Base-by-base conservation (phyloP, 2,888 invertebrate species). In the Agonopterix subpropinquella region DNA sequence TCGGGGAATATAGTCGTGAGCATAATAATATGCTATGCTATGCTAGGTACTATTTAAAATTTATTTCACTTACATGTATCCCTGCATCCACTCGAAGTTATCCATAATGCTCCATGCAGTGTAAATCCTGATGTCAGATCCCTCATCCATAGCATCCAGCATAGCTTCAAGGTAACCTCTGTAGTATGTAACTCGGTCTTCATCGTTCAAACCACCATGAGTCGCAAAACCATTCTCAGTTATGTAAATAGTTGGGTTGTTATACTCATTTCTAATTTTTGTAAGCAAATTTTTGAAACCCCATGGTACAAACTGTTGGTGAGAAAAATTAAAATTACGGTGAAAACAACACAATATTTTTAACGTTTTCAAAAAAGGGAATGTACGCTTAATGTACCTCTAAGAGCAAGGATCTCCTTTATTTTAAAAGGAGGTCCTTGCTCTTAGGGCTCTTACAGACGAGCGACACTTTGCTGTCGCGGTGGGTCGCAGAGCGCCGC, bases 71-170 rank as follows among this genome's bases (percentile, higher is more conserved):
- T 68, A 89, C 80, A 67, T 72, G 62, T 89, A 92, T 43, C 91
- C 91, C 35, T 58, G 50, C 2, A 66, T 55, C 91, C 91, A 92
- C 67, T 92, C 91, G 58, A 92, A 90, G 61, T 90, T 91, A 59
- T 92, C 92, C 73, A 91, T 78, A 0, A 92, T 68, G 42, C 89
- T 89, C 91, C 92, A 91, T 8, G 83, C 82, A 1, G 87, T 84
- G 66, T 91, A 92, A 0, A 83, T 89, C 41, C 56, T 61, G 8
- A 89, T 64, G 52, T 83, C 72, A 41, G 78, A 80, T 0, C 77
- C 77, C 18, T 82, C 80, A 37, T 76, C 70, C 1, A 83, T 68
- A 2, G 86, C 84, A 15, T 79, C 70, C 45, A 81, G 47, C 57
- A 84, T 55, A 45, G 77, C 79, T 39, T 64, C 54, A 9, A 90